Evolutionary conservation across 2,797 vertebrate species (phyloP).

Genomic region (Phalloptychus januarius): DNA sequence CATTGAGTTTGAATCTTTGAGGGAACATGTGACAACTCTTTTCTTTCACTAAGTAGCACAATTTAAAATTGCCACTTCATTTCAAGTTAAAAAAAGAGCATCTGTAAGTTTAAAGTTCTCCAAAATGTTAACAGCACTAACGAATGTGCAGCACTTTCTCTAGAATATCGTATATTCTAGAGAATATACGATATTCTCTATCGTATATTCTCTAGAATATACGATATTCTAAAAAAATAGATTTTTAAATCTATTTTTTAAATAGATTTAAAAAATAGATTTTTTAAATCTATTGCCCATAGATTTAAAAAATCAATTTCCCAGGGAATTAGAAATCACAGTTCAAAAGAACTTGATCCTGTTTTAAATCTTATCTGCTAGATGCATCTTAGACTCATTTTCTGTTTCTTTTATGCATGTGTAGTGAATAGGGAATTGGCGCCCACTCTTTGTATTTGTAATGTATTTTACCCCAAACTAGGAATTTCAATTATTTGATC

Average conservation of each 20-base stretch:
- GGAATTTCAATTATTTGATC: neutral
- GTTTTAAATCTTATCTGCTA: neutral
- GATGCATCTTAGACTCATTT: neutral
- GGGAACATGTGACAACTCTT: neutral
- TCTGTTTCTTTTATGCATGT: neutral
- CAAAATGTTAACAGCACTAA: neutral
- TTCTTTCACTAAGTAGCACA: neutral
- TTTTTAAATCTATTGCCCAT: too few relatives aligned
- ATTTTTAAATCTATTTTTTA: too few relatives aligned
- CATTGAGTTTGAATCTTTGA: neutral
- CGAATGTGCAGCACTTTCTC: neutral
- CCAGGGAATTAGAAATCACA: neutral
- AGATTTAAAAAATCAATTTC: too few relatives aligned
- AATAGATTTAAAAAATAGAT: too few relatives aligned
- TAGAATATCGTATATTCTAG: neutral
- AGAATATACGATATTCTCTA: too few relatives aligned
- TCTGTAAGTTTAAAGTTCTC: neutral
- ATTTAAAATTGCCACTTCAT: neutral
- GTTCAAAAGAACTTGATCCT: neutral
- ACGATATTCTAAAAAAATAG: too few relatives aligned
- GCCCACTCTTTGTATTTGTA: neutral
- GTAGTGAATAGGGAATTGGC: neutral
- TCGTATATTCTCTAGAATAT: too few relatives aligned
- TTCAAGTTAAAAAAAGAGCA: neutral
- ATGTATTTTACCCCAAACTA: neutral